These are phyloP conservation scores for Oncorhynchus gorbuscha DNA, from an alignment of 2,113 vertebrate species.

Conservation along the genomic window DNA sequence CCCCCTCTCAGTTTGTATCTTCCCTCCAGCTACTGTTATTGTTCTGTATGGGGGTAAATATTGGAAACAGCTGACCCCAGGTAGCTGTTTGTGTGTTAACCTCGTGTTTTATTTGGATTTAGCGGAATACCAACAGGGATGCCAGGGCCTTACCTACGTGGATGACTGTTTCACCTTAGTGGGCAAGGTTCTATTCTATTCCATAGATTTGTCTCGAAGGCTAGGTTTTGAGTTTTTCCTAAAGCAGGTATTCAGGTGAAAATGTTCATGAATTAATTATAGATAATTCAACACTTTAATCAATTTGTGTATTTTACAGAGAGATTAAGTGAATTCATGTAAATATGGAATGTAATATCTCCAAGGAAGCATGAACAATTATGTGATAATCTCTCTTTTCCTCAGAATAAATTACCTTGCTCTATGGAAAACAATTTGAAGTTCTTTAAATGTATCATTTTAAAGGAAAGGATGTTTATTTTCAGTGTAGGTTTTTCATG, in stretches of 20 bases:
- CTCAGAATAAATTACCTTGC: background rate
- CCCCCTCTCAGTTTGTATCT: conserved; percentile 2
- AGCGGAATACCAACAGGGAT: background rate
- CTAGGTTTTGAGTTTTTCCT: background rate
- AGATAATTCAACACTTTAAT: background rate
- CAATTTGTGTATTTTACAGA: too few relatives aligned
- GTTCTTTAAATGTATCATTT: too few relatives aligned
- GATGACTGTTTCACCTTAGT: background rate
- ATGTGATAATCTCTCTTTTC: background rate
- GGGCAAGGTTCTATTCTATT: too few relatives aligned
- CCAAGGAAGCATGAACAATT: too few relatives aligned
- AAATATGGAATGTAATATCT: too few relatives aligned
- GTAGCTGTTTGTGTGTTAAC: conserved; percentile 1
- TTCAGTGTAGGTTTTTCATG: background rate
- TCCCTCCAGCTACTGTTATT: conserved; percentile 9
- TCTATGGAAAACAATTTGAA: background rate
- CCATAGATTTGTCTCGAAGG: too few relatives aligned
- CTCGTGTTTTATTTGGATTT: background rate
- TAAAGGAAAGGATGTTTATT: background rate
- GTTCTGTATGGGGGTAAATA: background rate
- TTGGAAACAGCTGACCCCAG: conserved; percentile 22
- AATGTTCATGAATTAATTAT: background rate
- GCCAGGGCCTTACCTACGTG: background rate
- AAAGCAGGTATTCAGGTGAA: background rate
- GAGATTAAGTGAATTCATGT: too few relatives aligned